phyloP scores from a whole-genome alignment of 2,797 vertebrate species.

The Dryobates pubescens region DNA sequence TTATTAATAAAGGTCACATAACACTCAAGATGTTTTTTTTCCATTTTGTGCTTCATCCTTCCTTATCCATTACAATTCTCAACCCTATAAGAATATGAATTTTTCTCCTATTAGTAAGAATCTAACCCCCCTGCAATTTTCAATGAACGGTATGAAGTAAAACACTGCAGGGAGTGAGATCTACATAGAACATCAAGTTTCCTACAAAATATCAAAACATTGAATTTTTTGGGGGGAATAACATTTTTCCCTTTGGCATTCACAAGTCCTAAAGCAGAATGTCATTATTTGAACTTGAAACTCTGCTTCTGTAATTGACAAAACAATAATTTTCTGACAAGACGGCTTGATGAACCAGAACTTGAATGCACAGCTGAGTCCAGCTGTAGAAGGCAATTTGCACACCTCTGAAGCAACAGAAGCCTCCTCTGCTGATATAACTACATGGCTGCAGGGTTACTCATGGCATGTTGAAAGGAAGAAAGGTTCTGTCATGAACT shows the following conservation, averaged over 20 bases:
- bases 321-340: neutral
- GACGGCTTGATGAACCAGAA: neutral
- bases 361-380: neutral
- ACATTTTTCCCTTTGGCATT: neutral
- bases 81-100: neutral
- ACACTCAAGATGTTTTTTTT: neutral
- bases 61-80: neutral
- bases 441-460: neutral
- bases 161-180: neutral
- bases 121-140: neutral
- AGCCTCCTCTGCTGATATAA: constrained; percentile 3
- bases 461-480: neutral
- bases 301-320: neutral
- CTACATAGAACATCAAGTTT: neutral
- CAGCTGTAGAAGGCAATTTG: neutral
- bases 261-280: neutral
- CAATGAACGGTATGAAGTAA: neutral
- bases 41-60: constrained; percentile 3
- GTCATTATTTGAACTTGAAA: neutral
- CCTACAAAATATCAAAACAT: neutral
- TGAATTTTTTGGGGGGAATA: neutral
- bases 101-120: neutral
- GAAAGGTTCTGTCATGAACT: neutral
- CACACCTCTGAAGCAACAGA: neutral
- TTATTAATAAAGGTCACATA: constrained; percentile 24